These are phyloP conservation scores for Stercorarius parasiticus DNA, from an alignment of 2,113 vertebrate genomes.

Conservation along the genomic window DNA sequence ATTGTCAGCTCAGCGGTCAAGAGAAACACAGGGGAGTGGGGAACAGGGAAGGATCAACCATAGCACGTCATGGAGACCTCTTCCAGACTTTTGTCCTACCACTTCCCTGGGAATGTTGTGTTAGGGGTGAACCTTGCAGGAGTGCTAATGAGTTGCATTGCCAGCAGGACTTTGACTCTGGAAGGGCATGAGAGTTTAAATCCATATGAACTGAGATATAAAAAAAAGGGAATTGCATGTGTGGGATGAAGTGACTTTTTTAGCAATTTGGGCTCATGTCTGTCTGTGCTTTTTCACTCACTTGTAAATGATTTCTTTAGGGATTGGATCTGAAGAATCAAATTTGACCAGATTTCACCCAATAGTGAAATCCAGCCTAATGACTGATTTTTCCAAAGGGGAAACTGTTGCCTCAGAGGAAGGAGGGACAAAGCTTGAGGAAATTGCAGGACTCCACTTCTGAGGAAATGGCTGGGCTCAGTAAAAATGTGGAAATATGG, in stretches of 20 bases:
- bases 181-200: background rate
- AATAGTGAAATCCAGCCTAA: background rate
- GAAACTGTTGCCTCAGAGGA: background rate
- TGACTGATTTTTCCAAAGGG: background rate
- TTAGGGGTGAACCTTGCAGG: background rate
- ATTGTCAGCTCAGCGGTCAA: background rate
- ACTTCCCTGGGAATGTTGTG: background rate
- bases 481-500: background rate
- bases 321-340: background rate
- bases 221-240: background rate
- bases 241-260: background rate
- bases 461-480: background rate
- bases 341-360: background rate
- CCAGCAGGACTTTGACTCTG: background rate
- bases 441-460: background rate
- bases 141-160: background rate
- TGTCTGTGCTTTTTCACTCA: background rate
- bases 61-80: background rate
- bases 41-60: background rate
- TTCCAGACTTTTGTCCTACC: background rate
- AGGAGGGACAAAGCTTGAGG: background rate
- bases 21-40: background rate
- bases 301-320: background rate
- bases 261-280: background rate
- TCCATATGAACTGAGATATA: background rate